Evolutionary conservation across 2,113 vertebrate species (phyloP).

Genomic region (Petrocephalus zakoni): DNA sequence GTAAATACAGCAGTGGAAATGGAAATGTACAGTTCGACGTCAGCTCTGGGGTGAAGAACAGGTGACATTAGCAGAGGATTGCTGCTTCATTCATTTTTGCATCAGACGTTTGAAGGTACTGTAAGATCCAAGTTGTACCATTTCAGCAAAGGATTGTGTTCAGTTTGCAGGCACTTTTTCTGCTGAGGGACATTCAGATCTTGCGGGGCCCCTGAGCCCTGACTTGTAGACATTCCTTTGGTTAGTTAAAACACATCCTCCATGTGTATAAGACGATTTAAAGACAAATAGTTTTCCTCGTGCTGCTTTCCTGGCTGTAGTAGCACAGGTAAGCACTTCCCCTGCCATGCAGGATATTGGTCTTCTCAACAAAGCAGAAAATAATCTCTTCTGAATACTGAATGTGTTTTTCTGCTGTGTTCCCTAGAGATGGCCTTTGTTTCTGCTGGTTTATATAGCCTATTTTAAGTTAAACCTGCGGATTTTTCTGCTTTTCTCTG

Average conservation of each 20-base stretch:
- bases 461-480: neutral
- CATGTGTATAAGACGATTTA: neutral
- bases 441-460: neutral
- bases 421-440: neutral
- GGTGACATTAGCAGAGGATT: neutral
- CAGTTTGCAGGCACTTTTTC: neutral
- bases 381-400: neutral
- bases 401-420: neutral
- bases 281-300: neutral
- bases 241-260: neutral
- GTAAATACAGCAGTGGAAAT: neutral
- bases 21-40: neutral
- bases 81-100: neutral
- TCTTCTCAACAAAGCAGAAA: neutral
- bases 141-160: neutral
- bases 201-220: neutral
- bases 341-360: neutral
- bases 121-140: neutral
- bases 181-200: neutral
- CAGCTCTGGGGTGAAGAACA: neutral
- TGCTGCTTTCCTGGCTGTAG: neutral
- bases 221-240: neutral
- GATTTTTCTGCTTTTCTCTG: neutral
- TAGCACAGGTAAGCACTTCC: neutral
- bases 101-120: neutral